Conservation (phyloP, 2,113 vertebrate species). For the Dromas ardeola region DNA sequence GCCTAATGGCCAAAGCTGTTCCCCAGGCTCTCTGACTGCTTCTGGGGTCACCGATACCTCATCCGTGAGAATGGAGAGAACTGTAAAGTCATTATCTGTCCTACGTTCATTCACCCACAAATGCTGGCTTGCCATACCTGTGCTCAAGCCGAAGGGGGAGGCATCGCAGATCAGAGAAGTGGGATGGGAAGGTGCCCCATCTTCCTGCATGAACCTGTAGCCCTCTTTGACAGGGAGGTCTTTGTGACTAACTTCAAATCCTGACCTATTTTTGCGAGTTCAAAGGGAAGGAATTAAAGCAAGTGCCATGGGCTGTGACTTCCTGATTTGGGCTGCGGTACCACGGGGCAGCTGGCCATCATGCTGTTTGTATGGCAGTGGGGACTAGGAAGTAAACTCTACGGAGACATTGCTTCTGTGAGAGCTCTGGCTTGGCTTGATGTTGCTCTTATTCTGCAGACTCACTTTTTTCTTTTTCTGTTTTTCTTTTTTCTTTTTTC, state of each 20-base stretch:
- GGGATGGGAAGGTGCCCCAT: not conserved
- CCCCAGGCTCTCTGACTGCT: not conserved
- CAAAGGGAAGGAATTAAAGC: not conserved
- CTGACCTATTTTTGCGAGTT: not conserved
- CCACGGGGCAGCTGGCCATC: not conserved
- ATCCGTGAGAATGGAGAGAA: not conserved
- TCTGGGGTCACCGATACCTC: not conserved
- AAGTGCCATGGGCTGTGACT: not conserved
- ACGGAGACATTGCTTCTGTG: not conserved
- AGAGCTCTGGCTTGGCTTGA: not conserved
- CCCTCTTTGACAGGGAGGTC: not conserved
- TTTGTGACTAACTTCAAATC: not conserved
- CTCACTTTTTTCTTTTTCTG: not conserved
- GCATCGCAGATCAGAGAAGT: fast-evolving
- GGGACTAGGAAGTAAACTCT: not conserved
- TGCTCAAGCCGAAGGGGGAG: not conserved
- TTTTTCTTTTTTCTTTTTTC: not conserved
- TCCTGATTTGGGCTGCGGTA: not conserved
- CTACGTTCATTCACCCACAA: not conserved
- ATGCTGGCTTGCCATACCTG: not conserved
- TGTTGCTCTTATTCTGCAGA: not conserved
- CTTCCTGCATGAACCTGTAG: not conserved
- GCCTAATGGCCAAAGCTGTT: not conserved
- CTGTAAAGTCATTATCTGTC: not conserved
- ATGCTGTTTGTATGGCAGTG: fast-evolving